A percentile compares a stretch with the other conserved stretches of the same genome.
Conservation (phyloP, 2,113 vertebrate genomes). For the Chionodraco myersi region DNA sequence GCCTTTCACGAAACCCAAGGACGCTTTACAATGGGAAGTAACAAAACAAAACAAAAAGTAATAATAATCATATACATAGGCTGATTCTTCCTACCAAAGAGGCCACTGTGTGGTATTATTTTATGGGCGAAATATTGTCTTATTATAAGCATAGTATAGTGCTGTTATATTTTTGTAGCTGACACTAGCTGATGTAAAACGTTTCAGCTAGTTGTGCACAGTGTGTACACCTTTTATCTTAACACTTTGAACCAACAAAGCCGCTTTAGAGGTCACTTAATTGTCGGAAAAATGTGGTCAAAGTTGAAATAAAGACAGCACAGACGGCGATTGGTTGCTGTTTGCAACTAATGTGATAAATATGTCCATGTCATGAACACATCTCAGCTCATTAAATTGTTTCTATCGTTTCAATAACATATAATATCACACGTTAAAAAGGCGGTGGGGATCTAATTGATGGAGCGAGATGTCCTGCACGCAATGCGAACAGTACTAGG, state of each 20-base stretch:
- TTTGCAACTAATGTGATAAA: slow-evolving; percentile 24
- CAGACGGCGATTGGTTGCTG: slow-evolving; percentile 7
- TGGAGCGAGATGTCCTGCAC: slow-evolving; percentile 40
- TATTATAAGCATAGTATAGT: not conserved
- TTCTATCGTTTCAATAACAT: slow-evolving; percentile 33
- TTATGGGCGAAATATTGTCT: not conserved
- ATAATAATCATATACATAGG: too few species aligned
- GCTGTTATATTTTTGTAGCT: slow-evolving; percentile 20
- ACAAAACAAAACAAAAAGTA: too few species aligned
- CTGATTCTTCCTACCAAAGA: not conserved
- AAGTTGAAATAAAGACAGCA: slow-evolving; percentile 31
- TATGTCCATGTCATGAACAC: slow-evolving; percentile 22
- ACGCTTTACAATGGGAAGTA: too few species aligned
- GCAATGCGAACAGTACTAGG: slow-evolving; percentile 36
- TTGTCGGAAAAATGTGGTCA: slow-evolving; percentile 20
- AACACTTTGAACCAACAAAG: slow-evolving; percentile 2
- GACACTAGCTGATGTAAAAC: slow-evolving; percentile 31
- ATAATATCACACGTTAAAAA: slow-evolving; percentile 55
- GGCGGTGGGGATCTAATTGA: slow-evolving; percentile 48
- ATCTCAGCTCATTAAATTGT: slow-evolving; percentile 56
- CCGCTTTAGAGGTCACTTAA: slow-evolving; percentile 7
- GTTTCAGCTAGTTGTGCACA: slow-evolving; percentile 1
- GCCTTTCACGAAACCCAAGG: too few species aligned
- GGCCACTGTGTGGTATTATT: not conserved
- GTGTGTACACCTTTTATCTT: not conserved